Conservation (phyloP, 2,888 invertebrate genomes). For the Chirona hameri region DNA sequence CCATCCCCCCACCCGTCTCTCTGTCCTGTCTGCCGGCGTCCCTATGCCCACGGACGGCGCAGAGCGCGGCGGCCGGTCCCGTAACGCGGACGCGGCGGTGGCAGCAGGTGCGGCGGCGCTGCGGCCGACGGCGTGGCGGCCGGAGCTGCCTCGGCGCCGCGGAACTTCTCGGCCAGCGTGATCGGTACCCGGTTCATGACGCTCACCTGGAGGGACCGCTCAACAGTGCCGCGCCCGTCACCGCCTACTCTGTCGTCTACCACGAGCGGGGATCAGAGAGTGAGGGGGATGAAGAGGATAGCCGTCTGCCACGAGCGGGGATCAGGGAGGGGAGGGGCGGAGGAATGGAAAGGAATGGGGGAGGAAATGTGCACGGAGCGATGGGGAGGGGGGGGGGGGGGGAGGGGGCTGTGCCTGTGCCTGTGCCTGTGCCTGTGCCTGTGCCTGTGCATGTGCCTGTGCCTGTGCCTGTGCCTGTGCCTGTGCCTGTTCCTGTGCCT, state of each 20-base stretch:
- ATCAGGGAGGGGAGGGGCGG: not conserved
- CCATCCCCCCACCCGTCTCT: not conserved
- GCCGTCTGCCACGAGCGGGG: no score
- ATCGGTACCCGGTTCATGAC: constrained; percentile 83
- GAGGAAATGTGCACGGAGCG: no score
- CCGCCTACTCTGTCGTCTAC: constrained; percentile 81
- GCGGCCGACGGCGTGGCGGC: constrained; percentile 29
- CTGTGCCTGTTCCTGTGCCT: no score
- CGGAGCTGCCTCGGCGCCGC: constrained; percentile 58
- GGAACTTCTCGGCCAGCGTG: constrained; percentile 70
- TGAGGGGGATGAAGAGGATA: constrained; percentile 48
- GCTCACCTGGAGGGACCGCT: constrained; percentile 82
- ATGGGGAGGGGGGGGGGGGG: no score
- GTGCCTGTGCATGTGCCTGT: no score
- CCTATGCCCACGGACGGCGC: not conserved
- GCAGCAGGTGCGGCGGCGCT: not conserved
- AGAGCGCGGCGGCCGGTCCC: not conserved
- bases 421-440: no score
- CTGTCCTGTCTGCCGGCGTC: no score
- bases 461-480: no score
- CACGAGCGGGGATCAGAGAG: constrained; percentile 81
- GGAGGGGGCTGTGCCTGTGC: no score
- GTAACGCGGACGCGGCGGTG: not conserved
- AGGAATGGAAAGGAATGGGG: not conserved
- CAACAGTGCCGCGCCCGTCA: constrained; percentile 62